A percentile compares a stretch with the other conserved stretches of the same genome.
These are phyloP conservation scores for Apteryx mantelli DNA, from an alignment of 2,113 vertebrate genomes.

Conservation along the genomic window DNA sequence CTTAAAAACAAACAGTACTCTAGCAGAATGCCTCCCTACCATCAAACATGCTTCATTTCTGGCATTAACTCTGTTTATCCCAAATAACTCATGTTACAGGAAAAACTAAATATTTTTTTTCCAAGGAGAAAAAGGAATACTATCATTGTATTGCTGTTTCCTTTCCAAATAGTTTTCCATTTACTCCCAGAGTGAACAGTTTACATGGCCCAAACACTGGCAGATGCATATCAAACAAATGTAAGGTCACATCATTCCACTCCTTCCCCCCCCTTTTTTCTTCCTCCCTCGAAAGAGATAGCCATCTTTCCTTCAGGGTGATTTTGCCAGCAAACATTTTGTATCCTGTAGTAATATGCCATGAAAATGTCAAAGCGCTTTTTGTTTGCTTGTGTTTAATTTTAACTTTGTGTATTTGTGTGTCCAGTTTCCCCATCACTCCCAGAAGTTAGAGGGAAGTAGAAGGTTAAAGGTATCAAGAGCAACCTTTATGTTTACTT, in stretches of 20 bases:
- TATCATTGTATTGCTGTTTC: background rate
- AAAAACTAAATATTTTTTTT: background rate
- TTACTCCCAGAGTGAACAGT: background rate
- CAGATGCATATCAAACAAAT: background rate
- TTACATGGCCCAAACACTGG: background rate
- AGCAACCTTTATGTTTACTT: background rate
- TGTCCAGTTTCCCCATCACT: background rate
- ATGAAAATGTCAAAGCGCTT: background rate
- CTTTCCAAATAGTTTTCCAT: background rate
- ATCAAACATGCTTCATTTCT: background rate
- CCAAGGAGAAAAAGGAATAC: background rate
- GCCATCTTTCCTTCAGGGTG: background rate
- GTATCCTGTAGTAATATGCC: background rate
- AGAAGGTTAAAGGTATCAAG: background rate
- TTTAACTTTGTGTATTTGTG: slow-evolving; percentile 9
- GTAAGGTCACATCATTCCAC: background rate
- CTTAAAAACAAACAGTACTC: background rate
- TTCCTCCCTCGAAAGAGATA: background rate
- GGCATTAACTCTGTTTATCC: background rate
- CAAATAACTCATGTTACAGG: background rate
- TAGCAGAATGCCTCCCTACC: background rate
- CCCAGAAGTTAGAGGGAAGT: background rate
- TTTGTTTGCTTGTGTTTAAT: slow-evolving; percentile 2
- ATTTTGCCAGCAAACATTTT: background rate
- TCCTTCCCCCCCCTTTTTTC: no score